Evolutionary conservation across 2,888 invertebrate species (phyloP).

Genomic region (Trypoxylon attenuatum): DNA sequence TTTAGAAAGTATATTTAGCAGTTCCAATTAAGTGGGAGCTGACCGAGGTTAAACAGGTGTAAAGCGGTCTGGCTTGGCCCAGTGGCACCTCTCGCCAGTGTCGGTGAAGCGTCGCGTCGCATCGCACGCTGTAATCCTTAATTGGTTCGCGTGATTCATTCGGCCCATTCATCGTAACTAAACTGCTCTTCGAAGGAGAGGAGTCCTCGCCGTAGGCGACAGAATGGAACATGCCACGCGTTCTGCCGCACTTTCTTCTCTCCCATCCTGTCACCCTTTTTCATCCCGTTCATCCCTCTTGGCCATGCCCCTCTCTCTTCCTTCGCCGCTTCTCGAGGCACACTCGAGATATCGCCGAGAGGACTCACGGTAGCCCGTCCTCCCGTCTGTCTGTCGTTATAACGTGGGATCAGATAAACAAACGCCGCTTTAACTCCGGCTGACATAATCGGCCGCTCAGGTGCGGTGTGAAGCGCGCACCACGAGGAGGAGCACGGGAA

Average conservation of each 20-base stretch:
- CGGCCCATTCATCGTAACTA: slow-evolving; percentile 69
- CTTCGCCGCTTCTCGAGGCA: slow-evolving; percentile 5
- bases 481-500: slow-evolving; percentile 8
- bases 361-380: slow-evolving; percentile 57
- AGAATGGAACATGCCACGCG: slow-evolving; percentile 45
- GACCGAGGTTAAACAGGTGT: slow-evolving; percentile 52
- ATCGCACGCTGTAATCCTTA: slow-evolving; percentile 67
- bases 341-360: slow-evolving; percentile 56
- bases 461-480: slow-evolving; percentile 21
- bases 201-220: slow-evolving; percentile 62
- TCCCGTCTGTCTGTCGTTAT: slow-evolving; percentile 61
- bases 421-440: slow-evolving; percentile 63
- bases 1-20: slow-evolving; percentile 43
- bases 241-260: slow-evolving; percentile 13
- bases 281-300: not conserved
- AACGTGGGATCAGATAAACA: slow-evolving; percentile 70
- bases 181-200: slow-evolving; percentile 57
- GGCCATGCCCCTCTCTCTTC: slow-evolving; percentile 4
- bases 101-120: slow-evolving; percentile 29
- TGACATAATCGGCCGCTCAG: slow-evolving; percentile 66
- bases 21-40: slow-evolving; percentile 48
- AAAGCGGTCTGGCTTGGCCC: slow-evolving; percentile 38
- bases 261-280: slow-evolving; percentile 3
- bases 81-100: slow-evolving; percentile 24
- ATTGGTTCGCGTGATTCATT: slow-evolving; percentile 72